These are phyloP conservation scores for Florisuga fusca DNA, from an alignment of 2,797 vertebrate species.

Conservation along the genomic window DNA sequence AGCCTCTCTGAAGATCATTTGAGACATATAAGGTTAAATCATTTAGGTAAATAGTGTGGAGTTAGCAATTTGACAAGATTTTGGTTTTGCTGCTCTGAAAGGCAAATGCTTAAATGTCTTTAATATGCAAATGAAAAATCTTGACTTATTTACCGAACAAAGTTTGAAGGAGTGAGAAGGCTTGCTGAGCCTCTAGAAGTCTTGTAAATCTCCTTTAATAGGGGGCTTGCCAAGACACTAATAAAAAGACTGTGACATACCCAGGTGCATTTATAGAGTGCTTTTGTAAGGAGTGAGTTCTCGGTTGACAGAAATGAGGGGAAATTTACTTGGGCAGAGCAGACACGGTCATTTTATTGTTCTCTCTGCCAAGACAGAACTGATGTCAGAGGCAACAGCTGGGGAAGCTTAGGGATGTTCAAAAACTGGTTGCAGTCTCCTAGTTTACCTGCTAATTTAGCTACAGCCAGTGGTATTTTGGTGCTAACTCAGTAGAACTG, in stretches of 20 bases:
- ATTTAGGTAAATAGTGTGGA: slow-evolving; percentile 9
- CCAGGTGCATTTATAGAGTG: background rate
- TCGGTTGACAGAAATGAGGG: background rate
- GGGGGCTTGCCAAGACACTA: background rate
- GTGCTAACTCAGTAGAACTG: background rate
- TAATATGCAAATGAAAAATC: background rate
- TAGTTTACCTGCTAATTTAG: background rate
- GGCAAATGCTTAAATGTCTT: background rate
- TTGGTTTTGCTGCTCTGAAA: background rate
- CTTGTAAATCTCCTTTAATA: background rate
- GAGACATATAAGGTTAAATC: background rate
- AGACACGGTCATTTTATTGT: background rate
- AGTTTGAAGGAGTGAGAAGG: background rate
- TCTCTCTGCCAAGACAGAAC: background rate
- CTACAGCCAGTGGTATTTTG: background rate
- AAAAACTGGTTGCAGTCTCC: background rate
- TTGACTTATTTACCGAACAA: accelerated
- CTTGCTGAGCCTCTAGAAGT: background rate
- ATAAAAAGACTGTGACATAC: background rate
- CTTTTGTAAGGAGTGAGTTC: background rate
- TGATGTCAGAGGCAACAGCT: background rate
- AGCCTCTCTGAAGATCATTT: background rate
- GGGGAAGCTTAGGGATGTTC: background rate
- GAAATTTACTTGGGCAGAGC: background rate
- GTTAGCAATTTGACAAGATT: background rate